Evolutionary conservation across 2,797 vertebrate genomes (phyloP).

Genomic region (Nyctibius grandis): DNA sequence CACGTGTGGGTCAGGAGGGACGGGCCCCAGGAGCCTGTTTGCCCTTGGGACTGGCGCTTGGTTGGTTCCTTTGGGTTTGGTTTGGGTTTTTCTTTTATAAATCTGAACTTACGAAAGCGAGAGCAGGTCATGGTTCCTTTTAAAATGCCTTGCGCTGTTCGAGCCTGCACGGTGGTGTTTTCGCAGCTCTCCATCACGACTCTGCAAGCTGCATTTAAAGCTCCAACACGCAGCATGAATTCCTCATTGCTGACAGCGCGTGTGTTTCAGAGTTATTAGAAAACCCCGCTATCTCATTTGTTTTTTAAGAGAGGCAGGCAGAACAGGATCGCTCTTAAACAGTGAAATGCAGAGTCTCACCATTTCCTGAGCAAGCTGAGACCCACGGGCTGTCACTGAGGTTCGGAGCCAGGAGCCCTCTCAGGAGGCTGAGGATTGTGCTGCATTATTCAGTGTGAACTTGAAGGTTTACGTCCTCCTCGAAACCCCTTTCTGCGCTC

Average conservation of each 20-base stretch:
- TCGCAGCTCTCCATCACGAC: background rate
- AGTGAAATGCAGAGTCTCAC: background rate
- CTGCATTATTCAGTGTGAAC: background rate
- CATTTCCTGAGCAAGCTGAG: slow-evolving; percentile 1
- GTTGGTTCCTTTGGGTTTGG: background rate
- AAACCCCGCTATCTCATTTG: accelerated
- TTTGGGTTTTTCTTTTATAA: background rate
- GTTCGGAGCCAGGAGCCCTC: background rate
- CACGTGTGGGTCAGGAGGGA: background rate
- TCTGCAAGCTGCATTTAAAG: background rate
- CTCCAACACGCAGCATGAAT: background rate
- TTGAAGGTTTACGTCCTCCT: background rate
- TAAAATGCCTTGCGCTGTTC: background rate
- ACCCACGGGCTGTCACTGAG: background rate
- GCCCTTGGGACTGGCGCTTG: background rate
- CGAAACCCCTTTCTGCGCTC: background rate
- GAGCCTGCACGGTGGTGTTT: background rate
- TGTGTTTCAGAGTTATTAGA: slow-evolving; percentile 6
- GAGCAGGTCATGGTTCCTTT: background rate
- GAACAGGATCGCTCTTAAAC: background rate
- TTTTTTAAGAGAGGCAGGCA: background rate
- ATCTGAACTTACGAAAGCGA: background rate
- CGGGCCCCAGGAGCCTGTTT: background rate
- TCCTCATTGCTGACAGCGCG: background rate
- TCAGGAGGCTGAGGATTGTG: background rate